These are phyloP conservation scores for Elephas maximus DNA, from an alignment of 2,113 vertebrate genomes.

Conservation along the genomic window DNA sequence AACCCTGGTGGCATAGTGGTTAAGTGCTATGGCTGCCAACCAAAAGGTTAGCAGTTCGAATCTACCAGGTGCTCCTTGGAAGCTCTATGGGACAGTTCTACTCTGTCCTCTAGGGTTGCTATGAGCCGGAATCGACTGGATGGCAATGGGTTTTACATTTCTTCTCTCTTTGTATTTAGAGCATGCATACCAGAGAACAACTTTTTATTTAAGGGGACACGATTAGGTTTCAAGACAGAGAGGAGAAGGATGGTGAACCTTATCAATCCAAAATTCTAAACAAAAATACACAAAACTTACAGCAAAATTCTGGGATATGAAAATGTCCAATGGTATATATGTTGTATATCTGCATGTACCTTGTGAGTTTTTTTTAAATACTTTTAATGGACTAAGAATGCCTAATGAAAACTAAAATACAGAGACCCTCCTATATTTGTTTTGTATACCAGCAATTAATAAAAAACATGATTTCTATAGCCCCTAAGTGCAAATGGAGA, in stretches of 20 bases:
- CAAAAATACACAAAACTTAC: slow-evolving; percentile 26
- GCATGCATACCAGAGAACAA: neutral
- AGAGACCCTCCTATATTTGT: neutral
- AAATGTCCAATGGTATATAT: neutral
- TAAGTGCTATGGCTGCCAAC: too few relatives aligned
- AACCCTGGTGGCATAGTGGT: too few relatives aligned
- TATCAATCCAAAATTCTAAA: slow-evolving; percentile 49
- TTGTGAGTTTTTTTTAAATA: neutral
- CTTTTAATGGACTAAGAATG: neutral
- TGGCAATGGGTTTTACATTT: neutral
- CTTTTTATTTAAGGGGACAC: neutral
- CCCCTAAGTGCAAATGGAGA: neutral
- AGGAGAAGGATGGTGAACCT: neutral
- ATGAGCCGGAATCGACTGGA: too few relatives aligned
- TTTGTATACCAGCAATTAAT: slow-evolving; percentile 6
- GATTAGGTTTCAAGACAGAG: neutral
- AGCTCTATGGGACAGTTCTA: too few relatives aligned
- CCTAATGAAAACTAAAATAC: neutral
- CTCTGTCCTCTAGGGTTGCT: too few relatives aligned
- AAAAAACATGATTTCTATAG: neutral
- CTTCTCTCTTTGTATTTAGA: slow-evolving; percentile 28
- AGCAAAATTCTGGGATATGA: slow-evolving; percentile 21
- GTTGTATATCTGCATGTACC: neutral
- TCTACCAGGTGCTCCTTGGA: too few relatives aligned
- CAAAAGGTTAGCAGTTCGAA: too few relatives aligned